Conservation (phyloP, 1,140 invertebrate species). For the Lepidurus arcticus region DNA sequence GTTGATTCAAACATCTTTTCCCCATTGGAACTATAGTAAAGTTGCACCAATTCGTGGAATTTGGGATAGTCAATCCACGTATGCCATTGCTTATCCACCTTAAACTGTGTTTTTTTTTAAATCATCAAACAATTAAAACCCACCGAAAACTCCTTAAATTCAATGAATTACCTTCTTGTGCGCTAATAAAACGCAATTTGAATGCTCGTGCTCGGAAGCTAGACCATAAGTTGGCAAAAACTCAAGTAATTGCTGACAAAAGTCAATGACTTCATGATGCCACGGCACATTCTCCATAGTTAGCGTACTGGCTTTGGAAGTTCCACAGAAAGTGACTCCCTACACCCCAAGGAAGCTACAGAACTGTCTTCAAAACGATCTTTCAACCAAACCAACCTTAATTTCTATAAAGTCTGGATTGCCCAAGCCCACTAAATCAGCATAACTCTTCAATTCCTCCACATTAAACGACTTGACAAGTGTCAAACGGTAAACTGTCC, state of each 20-base stretch:
- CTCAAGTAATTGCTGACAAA: constrained; percentile 49
- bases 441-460: constrained; percentile 57
- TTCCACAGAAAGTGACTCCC: constrained; percentile 61
- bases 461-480: constrained; percentile 59
- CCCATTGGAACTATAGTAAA: constrained; percentile 43
- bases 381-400: constrained; percentile 46
- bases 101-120: too few relatives aligned
- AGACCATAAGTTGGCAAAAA: constrained; percentile 53
- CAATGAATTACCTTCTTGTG: constrained; percentile 49
- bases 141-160: background rate
- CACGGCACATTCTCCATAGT: constrained; percentile 63
- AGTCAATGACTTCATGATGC: constrained; percentile 57
- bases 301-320: constrained; percentile 52
- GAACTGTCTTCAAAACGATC: background rate
- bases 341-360: constrained; percentile 40
- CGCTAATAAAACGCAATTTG: constrained; percentile 57
- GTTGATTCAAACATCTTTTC: constrained; percentile 27
- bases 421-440: constrained; percentile 53
- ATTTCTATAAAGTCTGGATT: constrained; percentile 63
- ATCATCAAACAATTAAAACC: background rate
- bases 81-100: constrained; percentile 52
- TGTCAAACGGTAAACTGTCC: constrained; percentile 60
- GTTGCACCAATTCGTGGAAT: constrained; percentile 51
- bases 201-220: constrained; percentile 60
- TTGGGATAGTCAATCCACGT: constrained; percentile 61